Evolutionary conservation across 2,888 invertebrate species (phyloP), one percentile per base, ranked within the genome.

Genomic region (Crematogaster levior): DNA sequence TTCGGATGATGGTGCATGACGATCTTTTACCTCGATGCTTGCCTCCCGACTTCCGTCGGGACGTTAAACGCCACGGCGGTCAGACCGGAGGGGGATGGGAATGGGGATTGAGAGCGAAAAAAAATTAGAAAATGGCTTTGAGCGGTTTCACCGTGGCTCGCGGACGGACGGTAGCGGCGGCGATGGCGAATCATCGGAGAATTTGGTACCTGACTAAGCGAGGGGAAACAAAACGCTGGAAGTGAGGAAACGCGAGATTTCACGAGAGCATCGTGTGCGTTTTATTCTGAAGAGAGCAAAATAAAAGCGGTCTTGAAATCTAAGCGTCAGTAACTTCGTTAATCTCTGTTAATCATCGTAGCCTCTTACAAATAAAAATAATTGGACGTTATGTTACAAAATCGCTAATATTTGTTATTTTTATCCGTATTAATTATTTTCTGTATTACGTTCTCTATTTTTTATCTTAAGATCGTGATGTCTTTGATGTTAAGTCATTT

Each of bases 1-100:
- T 88, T 86, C 84, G 88, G 83, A 90, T 85, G 90, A 90, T 87
- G 89, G 88, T 87, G 90, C 90, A 88, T 84, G 88, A 88, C 87
- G 87, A 88, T 89, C 90, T 84, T 85, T 88, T 79, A 83, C 77
- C 83, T 81, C 82, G 83, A 80, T 82, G 72, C 82, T 75, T 56
- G 83, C 79, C 83, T 79, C 74, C 48, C 79, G 86, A 66, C 84
- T 79, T 61, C 83, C 89, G 40, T 81, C 74, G 81, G 72, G 77
- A 74, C 75, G 73, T 81, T 46, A 53, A 61, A 73, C 68, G 56
- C 24, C 51, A 63, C 37, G 75, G 75, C 81, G 75, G 75, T 70
- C 75, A 58, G 81, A 30, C 37, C 51, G 77, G 75, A 65, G 60
- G 40, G 48, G 46, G 74, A 46, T 34, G 37, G 65, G 40, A 46